Base-by-base conservation (phyloP, 92 coral and sea anemone genomes). In the Zoanthus sociatus region DNA sequence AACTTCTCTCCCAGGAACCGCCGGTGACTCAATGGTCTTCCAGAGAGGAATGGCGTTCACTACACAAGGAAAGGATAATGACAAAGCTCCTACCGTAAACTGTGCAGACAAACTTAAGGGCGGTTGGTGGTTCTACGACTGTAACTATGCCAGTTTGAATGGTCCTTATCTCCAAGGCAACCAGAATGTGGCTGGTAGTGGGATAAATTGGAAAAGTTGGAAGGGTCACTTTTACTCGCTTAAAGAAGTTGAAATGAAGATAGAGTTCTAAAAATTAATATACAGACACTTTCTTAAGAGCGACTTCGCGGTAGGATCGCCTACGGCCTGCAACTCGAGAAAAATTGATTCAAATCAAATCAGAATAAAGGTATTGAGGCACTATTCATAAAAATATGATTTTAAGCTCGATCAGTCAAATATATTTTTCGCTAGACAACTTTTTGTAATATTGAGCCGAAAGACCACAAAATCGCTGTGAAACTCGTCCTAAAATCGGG, bases 41-140 rank as follows among this genome's bases (percentile, higher is more conserved):
- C 84, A 79, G 74, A 44, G 84, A 79, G 84, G 84, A 79, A 79
- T 79, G 84, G 73, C 84, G n/a, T 79, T 79, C 73, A 79, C 84
- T 0, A 79, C 84, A 17, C 37, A 46, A 67, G 84, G 53, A 21
- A 79, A 45, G 14, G 84, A 79, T 72, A 79, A 79, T 17, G 84
- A 79, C 56, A 79, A 64, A 33, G 73, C 15, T 6, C 26, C 73
- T 42, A 63, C 69, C 12, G 18, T n/a, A 6, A 79, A 79, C 45
- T 79, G 84, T 45, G 84, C 84, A 7, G 73, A 20, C 10, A 79
- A 79, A 13, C 42, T 44, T 46, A 64, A 64, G 45, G 73, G 84
- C 44, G 84, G 84, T 16, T 79, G 84, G 84, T 79, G 84, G 84
- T 79, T 79, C 45, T 79, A 79, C 58, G 84, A 79, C 73, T 79